Base-by-base conservation (phyloP, 2,888 invertebrate species). In the Eupithecia abbreviata region DNA sequence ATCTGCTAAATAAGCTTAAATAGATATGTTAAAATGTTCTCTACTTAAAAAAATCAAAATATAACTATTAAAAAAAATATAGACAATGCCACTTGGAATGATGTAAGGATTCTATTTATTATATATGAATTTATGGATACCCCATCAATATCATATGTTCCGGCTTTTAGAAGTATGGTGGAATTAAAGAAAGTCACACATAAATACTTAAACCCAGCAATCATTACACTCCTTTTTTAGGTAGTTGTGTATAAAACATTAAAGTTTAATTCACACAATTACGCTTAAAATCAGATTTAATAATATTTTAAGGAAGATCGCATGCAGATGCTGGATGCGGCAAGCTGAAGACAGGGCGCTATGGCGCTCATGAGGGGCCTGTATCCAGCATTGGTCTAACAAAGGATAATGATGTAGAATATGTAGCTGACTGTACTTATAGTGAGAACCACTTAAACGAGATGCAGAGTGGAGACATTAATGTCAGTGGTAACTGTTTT, bases 401-500 rank as follows among this genome's bases (percentile, higher is more conserved):
- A 30, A 30, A 30, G 30, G 30, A 30, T 30, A 30, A 30, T 30
- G 30, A 30, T 30, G 30, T 30, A 12, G 13, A 51, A 51, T 55
- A 58, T 65, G 6, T 41, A 0, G n/a, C 68, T n/a, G 68, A 69
- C 47, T 47, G 69, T 69, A 47, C 69, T 13, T 15, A 66, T 18
- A 71, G 76, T 45, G 51, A 76, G 69, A 68, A 74, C 81, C 75
- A 78, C 73, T 78, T 76, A 78, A 82, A 81, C 79, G 51, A 81
- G 82, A 84, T 81, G 80, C 75, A 84, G 83, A 86, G 80, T 81
- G 81, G 80, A 77, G 79, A 85, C 86, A 88, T 90, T 87, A 89
- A 84, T 82, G 83, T 84, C 85, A 83, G 18, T 82, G 81, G 83
- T 77, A 88, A 90, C 90, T 88, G 88, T 89, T 84, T 83, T 82